Conservation (phyloP, 2,797 vertebrate genomes). For the Danio albolineatus region DNA sequence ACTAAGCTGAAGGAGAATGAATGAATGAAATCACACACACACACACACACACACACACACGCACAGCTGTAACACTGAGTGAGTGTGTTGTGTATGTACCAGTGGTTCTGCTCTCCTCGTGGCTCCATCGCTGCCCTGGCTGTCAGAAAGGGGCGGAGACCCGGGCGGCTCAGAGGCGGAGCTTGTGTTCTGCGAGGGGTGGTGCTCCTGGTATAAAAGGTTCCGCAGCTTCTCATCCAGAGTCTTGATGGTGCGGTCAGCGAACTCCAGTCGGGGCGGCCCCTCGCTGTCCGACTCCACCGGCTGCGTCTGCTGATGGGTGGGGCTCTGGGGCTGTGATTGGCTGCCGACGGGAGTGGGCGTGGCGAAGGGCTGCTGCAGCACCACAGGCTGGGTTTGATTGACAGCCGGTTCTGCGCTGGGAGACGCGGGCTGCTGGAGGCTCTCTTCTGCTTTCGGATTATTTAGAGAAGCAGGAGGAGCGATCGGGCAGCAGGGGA, state of each 20-base stretch:
- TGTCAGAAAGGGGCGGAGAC: constrained; percentile 73
- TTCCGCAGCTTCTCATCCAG: constrained; percentile 96
- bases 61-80: too few relatives aligned
- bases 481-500: constrained; percentile 80
- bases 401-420: constrained; percentile 79
- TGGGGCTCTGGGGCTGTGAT: constrained; percentile 81
- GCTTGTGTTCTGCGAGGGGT: constrained; percentile 82
- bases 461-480: constrained; percentile 76
- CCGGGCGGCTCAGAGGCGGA: constrained; percentile 78
- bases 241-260: constrained; percentile 95
- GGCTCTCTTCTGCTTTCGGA: constrained; percentile 61
- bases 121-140: constrained; percentile 76
- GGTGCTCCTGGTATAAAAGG: constrained; percentile 91
- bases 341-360: constrained; percentile 72
- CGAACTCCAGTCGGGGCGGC: constrained; percentile 85
- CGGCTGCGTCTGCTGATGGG: constrained; percentile 74
- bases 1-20: too few relatives aligned
- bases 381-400: constrained; percentile 84
- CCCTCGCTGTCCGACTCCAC: constrained; percentile 91
- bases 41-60: too few relatives aligned
- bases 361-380: constrained; percentile 80
- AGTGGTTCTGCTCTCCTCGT: constrained; percentile 77
- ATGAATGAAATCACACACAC: too few relatives aligned
- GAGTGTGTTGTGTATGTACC: constrained; percentile 68
- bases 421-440: constrained; percentile 66